These are phyloP conservation scores for Hemiprocne comata DNA, from an alignment of 2,113 vertebrate species.

Conservation along the genomic window DNA sequence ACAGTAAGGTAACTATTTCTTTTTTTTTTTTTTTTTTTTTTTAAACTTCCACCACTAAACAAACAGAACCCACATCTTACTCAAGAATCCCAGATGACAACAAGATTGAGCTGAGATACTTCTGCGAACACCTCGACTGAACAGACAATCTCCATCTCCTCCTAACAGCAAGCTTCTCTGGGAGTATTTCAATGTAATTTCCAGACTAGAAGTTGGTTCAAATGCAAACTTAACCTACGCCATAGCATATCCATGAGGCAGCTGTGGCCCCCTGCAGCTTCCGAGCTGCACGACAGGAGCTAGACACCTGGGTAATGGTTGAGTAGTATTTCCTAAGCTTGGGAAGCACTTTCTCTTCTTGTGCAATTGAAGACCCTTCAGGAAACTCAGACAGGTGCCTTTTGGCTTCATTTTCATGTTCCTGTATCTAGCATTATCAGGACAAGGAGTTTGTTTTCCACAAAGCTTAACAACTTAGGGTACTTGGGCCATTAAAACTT, in stretches of 20 bases:
- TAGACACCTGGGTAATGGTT: rapidly evolving
- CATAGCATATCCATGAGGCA: rapidly evolving
- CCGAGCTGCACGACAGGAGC: neutral
- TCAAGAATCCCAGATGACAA: neutral
- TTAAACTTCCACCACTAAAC: neutral
- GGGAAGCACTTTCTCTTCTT: neutral
- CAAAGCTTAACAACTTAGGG: neutral
- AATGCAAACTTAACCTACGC: neutral
- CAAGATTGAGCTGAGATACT: rapidly evolving
- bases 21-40: too few relatives aligned
- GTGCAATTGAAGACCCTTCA: neutral
- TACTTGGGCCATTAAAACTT: neutral
- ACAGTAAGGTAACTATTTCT: neutral
- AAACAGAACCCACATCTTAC: neutral
- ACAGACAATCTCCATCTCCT: neutral
- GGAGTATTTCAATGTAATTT: neutral
- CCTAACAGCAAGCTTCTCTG: neutral
- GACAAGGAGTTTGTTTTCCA: neutral
- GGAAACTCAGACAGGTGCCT: neutral
- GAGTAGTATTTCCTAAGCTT: neutral
- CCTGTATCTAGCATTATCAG: neutral
- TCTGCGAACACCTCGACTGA: neutral
- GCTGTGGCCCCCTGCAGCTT: neutral
- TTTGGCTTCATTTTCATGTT: neutral
- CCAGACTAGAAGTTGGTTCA: neutral